phyloP scores from a whole-genome alignment of 35 echinoderm and acorn worm species.

The Anneissia japonica region DNA sequence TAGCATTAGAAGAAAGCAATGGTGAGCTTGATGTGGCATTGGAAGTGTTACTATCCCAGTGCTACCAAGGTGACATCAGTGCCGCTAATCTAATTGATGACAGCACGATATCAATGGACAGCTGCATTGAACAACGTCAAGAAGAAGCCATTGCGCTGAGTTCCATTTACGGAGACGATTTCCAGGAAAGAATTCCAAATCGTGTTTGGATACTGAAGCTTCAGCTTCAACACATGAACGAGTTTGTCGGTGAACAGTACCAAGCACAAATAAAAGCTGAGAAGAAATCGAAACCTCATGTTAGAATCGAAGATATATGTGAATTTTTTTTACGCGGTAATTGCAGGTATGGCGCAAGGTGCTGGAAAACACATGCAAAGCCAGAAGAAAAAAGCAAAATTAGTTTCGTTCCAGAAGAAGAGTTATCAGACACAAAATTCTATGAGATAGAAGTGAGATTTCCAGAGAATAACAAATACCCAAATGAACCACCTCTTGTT shows the following conservation, averaged over 20 bases:
- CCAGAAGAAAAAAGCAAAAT: not conserved
- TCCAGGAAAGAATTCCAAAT: constrained; percentile 54
- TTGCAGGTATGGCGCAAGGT: constrained; percentile 41
- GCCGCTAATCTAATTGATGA: not conserved
- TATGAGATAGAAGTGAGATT: constrained; percentile 56
- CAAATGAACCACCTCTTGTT: constrained; percentile 41
- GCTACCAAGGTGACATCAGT: not conserved
- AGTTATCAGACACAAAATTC: constrained; percentile 20
- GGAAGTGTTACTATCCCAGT: constrained; percentile 40
- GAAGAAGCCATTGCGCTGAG: constrained; percentile 62
- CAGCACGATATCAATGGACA: constrained; percentile 1
- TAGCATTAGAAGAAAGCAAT: constrained; percentile 43
- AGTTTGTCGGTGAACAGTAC: constrained; percentile 2
- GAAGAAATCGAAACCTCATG: not conserved
- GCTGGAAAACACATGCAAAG: constrained; percentile 16
- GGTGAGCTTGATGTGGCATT: constrained; percentile 50
- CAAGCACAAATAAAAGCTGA: constrained; percentile 5
- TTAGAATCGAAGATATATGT: constrained; percentile 26
- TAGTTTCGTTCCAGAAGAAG: not conserved
- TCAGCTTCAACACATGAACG: constrained; percentile 46
- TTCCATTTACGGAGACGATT: constrained; percentile 54
- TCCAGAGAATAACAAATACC: constrained; percentile 39
- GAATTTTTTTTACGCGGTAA: constrained; percentile 42
- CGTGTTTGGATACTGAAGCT: constrained; percentile 45
- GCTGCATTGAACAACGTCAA: constrained; percentile 41